Evolutionary conservation across 1,140 invertebrate genomes (phyloP).

Genomic region (Diplogasteroides magnus): DNA sequence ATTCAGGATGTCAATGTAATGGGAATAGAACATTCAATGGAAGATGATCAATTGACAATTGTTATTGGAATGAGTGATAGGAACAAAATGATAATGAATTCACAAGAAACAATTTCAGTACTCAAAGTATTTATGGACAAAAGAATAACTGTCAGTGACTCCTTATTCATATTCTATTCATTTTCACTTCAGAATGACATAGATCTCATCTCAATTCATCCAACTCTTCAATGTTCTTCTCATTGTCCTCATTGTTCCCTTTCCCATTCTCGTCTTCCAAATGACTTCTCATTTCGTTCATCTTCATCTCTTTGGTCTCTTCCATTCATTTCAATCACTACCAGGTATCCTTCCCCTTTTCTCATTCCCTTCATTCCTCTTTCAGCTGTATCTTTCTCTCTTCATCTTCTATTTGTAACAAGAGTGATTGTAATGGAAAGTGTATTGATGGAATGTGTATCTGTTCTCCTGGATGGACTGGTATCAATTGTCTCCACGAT

Average conservation of each 20-base stretch:
- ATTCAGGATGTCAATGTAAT: background rate
- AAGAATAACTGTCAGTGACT: background rate
- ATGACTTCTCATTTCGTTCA: background rate
- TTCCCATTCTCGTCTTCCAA: background rate
- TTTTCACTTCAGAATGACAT: background rate
- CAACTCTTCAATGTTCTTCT: background rate
- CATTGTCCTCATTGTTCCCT: background rate
- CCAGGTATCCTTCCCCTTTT: background rate
- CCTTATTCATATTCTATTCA: background rate
- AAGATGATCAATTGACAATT: background rate
- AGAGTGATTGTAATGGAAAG: background rate
- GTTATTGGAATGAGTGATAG: background rate
- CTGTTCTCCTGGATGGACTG: background rate
- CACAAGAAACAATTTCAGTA: background rate
- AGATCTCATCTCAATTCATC: background rate
- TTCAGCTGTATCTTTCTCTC: background rate
- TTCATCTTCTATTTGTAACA: background rate
- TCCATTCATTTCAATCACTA: background rate
- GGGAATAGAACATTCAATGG: background rate
- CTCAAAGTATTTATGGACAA: background rate
- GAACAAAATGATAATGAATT: background rate
- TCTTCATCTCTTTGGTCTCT: background rate
- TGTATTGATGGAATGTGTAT: background rate
- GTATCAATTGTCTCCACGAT: background rate
- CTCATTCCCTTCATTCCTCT: background rate